Conservation (phyloP, 1,140 invertebrate genomes). For the Pinna nobilis region DNA sequence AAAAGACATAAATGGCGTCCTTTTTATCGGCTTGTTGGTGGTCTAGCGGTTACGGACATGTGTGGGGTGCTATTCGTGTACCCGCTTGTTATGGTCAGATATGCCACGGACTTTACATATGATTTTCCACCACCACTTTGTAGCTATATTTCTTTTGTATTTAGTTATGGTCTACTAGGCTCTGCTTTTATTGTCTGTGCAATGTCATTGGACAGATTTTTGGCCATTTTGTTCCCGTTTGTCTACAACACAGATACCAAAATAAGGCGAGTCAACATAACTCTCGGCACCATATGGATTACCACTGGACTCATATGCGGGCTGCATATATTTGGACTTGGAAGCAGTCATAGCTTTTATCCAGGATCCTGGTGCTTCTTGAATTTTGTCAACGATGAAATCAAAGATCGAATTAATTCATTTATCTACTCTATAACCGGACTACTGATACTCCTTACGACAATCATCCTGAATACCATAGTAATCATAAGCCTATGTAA, state of each 20-base stretch:
- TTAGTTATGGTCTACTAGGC: conserved; percentile 70
- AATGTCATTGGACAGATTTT: conserved; percentile 73
- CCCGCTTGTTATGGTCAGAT: conserved; percentile 59
- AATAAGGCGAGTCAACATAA: conserved; percentile 52
- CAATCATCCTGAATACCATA: conserved; percentile 43
- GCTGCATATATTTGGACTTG: conserved; percentile 71
- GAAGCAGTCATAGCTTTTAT: conserved; percentile 61
- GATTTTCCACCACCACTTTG: conserved; percentile 59
- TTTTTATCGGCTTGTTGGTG: conserved; percentile 62
- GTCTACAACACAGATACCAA: conserved; percentile 67
- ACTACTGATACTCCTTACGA: conserved; percentile 59
- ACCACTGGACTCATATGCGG: conserved; percentile 60
- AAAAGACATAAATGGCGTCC: conserved; percentile 51
- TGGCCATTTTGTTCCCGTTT: conserved; percentile 72
- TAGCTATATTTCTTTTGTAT: conserved; percentile 71
- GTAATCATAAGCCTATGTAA: conserved; percentile 11
- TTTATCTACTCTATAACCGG: conserved; percentile 63
- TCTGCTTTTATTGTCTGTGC: conserved; percentile 72
- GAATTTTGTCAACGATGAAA: conserved; percentile 56
- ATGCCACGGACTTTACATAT: conserved; percentile 54
- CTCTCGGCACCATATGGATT: conserved; percentile 63
- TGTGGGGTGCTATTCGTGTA: conserved; percentile 58
- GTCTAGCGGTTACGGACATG: conserved; percentile 59
- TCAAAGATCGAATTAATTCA: conserved; percentile 50
- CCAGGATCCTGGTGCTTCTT: conserved; percentile 75